Percentiles rank a stretch among this genome's conserved stretches.
Evolutionary conservation across 2,797 vertebrate genomes (phyloP).

Genomic region (Microctenopoma lineatum): DNA sequence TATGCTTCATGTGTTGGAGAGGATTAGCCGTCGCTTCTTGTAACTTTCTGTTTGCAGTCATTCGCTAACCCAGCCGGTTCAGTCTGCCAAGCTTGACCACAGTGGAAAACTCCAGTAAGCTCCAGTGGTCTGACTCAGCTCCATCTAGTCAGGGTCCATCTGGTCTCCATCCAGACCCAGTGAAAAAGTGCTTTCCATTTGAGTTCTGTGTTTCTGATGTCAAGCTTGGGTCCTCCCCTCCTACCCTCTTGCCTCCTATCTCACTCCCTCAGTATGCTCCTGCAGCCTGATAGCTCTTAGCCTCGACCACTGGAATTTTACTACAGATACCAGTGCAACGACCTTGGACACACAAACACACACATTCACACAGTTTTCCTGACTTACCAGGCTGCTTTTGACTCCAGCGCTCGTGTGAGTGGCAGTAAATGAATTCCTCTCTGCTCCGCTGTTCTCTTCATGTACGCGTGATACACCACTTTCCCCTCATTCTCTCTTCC

Average conservation of each 20-base stretch:
- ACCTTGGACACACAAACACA: slow-evolving; percentile 5
- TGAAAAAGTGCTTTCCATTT: not conserved
- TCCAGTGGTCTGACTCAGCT: slow-evolving; percentile 6
- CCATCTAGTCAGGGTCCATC: not conserved
- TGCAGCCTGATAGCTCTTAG: slow-evolving; percentile 21
- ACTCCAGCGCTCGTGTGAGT: slow-evolving; percentile 21
- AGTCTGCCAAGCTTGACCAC: too few species aligned
- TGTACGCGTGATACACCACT: not conserved
- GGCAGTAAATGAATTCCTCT: slow-evolving; percentile 1
- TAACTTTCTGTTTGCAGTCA: not conserved
- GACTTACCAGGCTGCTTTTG: slow-evolving; percentile 40
- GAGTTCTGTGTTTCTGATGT: not conserved
- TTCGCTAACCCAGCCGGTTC: not conserved
- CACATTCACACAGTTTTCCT: not conserved
- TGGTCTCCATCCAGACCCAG: not conserved
- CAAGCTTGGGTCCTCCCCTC: not conserved
- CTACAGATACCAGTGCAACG: slow-evolving; percentile 17
- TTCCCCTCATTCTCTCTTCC: not conserved
- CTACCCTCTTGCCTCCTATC: not conserved
- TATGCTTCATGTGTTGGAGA: too few species aligned
- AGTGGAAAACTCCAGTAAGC: slow-evolving; percentile 13
- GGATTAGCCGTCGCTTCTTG: not conserved
- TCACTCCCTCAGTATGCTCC: slow-evolving; percentile 15
- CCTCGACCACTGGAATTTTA: slow-evolving; percentile 23
- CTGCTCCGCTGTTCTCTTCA: not conserved